These are phyloP conservation scores for Leptopilina boulardi DNA, from an alignment of 1,140 invertebrate species.

Conservation along the genomic window DNA sequence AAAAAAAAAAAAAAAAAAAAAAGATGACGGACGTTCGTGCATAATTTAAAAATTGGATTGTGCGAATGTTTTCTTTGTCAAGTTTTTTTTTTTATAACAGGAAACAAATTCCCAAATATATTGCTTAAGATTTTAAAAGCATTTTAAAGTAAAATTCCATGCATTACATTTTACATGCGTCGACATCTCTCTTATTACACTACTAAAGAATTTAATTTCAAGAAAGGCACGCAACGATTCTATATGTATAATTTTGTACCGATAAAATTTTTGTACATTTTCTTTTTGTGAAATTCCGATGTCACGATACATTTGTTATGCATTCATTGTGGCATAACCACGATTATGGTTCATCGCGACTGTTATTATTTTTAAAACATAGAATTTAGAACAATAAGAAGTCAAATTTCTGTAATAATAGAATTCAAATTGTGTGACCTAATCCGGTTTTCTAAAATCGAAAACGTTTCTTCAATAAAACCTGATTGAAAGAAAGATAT, in stretches of 20 bases:
- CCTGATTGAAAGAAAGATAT: not conserved
- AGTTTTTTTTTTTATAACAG: not conserved
- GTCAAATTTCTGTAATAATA: no score
- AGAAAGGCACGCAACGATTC: no score
- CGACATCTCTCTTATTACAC: not conserved
- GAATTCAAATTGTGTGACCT: no score
- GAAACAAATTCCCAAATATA: conserved; percentile 4
- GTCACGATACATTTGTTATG: no score
- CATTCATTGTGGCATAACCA: no score
- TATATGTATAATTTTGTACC: no score
- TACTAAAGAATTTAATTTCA: not conserved
- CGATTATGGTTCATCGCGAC: no score
- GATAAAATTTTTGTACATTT: not conserved
- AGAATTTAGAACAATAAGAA: no score
- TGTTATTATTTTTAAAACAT: no score
- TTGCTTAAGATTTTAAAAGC: not conserved
- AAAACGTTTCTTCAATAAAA: no score
- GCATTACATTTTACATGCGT: not conserved
- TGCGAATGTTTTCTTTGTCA: not conserved
- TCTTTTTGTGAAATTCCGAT: conserved; percentile 36
- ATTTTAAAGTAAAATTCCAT: conserved; percentile 1
- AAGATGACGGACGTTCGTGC: conserved; percentile 5
- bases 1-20: no score
- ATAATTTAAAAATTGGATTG: not conserved
- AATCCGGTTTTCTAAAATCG: conserved; percentile 34